phyloP scores from a whole-genome alignment of 2,797 vertebrate species.

The Harpagifer antarcticus region DNA sequence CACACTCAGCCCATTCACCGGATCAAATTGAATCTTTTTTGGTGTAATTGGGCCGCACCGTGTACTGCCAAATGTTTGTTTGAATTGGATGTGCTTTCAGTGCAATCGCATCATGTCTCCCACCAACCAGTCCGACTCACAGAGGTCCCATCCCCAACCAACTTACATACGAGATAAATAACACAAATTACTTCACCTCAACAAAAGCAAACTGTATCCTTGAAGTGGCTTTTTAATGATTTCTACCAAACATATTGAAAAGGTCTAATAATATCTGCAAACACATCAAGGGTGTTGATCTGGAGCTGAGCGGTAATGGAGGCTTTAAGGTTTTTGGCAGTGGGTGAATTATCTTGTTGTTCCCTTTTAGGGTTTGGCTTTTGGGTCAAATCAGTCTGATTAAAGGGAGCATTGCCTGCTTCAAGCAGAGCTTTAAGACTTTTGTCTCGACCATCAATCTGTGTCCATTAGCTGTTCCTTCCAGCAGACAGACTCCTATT shows the following conservation, averaged over 20 bases:
- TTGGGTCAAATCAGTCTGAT: slow-evolving; percentile 49
- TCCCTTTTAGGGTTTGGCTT: slow-evolving; percentile 40
- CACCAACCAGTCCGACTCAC: slow-evolving; percentile 21
- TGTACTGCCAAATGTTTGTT: slow-evolving; percentile 71
- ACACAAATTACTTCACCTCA: neutral
- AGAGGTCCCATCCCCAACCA: slow-evolving; percentile 17
- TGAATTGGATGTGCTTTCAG: slow-evolving; percentile 58
- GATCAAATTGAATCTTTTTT: slow-evolving; percentile 51
- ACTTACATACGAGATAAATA: slow-evolving; percentile 8
- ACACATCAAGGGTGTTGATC: slow-evolving; percentile 13
- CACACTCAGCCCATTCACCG: slow-evolving; percentile 59
- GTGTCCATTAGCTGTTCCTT: slow-evolving; percentile 39
- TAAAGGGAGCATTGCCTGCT: slow-evolving; percentile 30
- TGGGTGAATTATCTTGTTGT: slow-evolving; percentile 45
- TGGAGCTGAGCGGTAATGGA: slow-evolving; percentile 2
- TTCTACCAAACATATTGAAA: neutral
- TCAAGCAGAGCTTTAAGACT: slow-evolving; percentile 39
- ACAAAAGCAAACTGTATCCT: slow-evolving; percentile 9
- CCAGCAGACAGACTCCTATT: slow-evolving; percentile 39
- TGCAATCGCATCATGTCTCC: slow-evolving; percentile 46
- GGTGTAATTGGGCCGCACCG: slow-evolving; percentile 48
- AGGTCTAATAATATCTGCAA: slow-evolving; percentile 28
- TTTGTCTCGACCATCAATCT: slow-evolving; percentile 43
- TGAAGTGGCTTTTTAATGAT: slow-evolving; percentile 15
- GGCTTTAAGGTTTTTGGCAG: slow-evolving; percentile 22